Evolutionary conservation across 2,888 invertebrate species (phyloP).

Genomic region (Lysandra bellargus): DNA sequence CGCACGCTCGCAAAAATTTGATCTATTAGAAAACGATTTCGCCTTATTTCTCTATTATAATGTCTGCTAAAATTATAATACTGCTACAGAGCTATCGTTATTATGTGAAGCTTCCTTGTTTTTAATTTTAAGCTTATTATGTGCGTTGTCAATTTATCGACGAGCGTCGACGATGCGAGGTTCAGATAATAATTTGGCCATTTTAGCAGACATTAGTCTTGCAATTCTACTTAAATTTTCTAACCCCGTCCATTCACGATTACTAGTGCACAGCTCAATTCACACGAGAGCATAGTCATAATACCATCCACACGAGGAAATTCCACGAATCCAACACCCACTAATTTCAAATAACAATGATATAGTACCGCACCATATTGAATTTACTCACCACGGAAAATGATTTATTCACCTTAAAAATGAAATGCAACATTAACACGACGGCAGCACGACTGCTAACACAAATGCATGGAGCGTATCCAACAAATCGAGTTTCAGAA

Average conservation of each 20-base stretch:
- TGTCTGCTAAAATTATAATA: conserved; percentile 58
- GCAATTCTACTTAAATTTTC: conserved; percentile 68
- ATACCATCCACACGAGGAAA: conserved; percentile 57
- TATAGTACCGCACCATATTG: conserved; percentile 32
- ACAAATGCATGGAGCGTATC: conserved; percentile 61
- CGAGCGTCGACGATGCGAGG: background rate
- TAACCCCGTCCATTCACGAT: conserved; percentile 70
- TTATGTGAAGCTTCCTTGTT: conserved; percentile 14
- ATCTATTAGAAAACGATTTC: conserved; percentile 77
- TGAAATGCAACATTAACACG: conserved; percentile 43
- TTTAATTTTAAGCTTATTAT: conserved; percentile 1
- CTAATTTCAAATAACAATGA: conserved; percentile 47
- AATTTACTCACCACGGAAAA: conserved; percentile 28
- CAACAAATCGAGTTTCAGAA: conserved; percentile 12
- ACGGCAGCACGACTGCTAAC: conserved; percentile 61
- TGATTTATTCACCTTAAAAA: conserved; percentile 37
- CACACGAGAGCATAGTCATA: conserved; percentile 9
- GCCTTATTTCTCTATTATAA: conserved; percentile 71
- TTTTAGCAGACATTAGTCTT: conserved; percentile 66
- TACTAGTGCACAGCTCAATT: conserved; percentile 70
- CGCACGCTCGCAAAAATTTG: conserved; percentile 77
- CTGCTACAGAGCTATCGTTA: conserved; percentile 15
- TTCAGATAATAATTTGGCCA: conserved; percentile 32
- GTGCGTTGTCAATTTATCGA: background rate
- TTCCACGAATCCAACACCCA: conserved; percentile 73